These are phyloP conservation scores for Papilio polytes DNA, from an alignment of 1,140 invertebrate genomes.

Conservation along the genomic window DNA sequence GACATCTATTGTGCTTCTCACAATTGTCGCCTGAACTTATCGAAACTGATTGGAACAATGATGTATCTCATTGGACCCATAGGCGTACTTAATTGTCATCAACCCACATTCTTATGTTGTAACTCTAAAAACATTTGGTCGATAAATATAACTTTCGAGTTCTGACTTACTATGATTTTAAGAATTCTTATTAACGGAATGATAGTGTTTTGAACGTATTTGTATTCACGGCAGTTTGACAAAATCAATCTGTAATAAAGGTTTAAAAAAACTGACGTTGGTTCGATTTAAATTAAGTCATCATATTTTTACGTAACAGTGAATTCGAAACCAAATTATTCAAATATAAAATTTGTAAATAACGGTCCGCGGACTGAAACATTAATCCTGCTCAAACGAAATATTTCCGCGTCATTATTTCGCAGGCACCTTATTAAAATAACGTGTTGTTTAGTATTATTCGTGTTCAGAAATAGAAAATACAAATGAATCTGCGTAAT, in stretches of 20 bases:
- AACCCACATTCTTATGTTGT: slow-evolving; percentile 44
- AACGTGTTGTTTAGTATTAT: slow-evolving; percentile 58
- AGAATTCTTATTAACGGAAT: neutral
- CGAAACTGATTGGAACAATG: slow-evolving; percentile 71
- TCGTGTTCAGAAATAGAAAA: slow-evolving; percentile 60
- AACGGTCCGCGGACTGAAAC: slow-evolving; percentile 36
- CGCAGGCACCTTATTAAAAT: slow-evolving; percentile 61
- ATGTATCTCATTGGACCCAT: slow-evolving; percentile 66
- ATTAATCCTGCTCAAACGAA: slow-evolving; percentile 52
- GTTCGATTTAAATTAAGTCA: slow-evolving; percentile 9
- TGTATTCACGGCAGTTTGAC: neutral
- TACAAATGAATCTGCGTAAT: slow-evolving; percentile 70
- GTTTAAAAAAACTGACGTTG: no score
- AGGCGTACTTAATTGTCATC: slow-evolving; percentile 61
- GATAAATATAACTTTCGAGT: neutral
- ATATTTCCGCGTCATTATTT: slow-evolving; percentile 51
- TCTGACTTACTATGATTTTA: neutral
- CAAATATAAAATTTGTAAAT: slow-evolving; percentile 27
- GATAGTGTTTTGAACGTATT: neutral
- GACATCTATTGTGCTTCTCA: slow-evolving; percentile 64
- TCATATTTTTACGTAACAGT: slow-evolving; percentile 7
- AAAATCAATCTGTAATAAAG: neutral
- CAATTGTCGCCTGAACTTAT: slow-evolving; percentile 70
- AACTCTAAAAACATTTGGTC: neutral
- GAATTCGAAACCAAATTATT: slow-evolving; percentile 18